A percentile compares a stretch with the other conserved stretches of the same genome.
Conservation (phyloP, 2,888 invertebrate genomes). For the Ischnura elegans region DNA sequence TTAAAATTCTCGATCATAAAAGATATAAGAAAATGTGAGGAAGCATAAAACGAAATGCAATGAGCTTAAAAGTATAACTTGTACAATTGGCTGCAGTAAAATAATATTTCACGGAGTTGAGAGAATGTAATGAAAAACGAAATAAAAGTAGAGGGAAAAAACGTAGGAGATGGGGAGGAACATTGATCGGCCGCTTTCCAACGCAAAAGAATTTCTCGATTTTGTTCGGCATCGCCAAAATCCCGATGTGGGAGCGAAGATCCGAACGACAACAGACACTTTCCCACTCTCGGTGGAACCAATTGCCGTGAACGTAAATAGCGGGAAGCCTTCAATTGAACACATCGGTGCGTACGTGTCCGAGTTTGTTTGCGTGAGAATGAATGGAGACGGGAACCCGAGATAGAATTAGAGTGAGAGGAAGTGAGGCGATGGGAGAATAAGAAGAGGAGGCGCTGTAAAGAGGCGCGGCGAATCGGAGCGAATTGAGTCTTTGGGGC, state of each 20-base stretch:
- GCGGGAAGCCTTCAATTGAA: neutral
- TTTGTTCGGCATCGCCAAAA: neutral
- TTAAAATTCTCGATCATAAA: no score
- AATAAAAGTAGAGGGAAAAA: fast-evolving
- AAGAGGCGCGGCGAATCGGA: constrained; percentile 49
- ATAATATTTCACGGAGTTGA: neutral
- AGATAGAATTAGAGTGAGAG: neutral
- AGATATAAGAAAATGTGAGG: no score
- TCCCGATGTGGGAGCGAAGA: neutral
- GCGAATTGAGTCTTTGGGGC: constrained; percentile 45
- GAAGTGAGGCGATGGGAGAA: neutral
- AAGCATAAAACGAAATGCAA: no score
- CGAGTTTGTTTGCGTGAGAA: neutral
- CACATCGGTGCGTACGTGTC: neutral
- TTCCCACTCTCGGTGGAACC: neutral
- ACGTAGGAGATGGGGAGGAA: neutral
- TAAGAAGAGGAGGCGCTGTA: constrained; percentile 22
- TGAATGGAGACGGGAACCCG: neutral
- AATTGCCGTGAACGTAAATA: neutral
- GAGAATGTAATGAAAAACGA: neutral
- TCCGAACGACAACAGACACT: neutral
- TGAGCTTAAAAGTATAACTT: no score
- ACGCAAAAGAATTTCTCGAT: neutral
- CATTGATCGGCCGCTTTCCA: neutral
- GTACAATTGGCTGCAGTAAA: no score